Evolutionary conservation across 2,797 vertebrate species (phyloP), one percentile per base, ranked within the genome.

Genomic region (Mionectes olivaceus): DNA sequence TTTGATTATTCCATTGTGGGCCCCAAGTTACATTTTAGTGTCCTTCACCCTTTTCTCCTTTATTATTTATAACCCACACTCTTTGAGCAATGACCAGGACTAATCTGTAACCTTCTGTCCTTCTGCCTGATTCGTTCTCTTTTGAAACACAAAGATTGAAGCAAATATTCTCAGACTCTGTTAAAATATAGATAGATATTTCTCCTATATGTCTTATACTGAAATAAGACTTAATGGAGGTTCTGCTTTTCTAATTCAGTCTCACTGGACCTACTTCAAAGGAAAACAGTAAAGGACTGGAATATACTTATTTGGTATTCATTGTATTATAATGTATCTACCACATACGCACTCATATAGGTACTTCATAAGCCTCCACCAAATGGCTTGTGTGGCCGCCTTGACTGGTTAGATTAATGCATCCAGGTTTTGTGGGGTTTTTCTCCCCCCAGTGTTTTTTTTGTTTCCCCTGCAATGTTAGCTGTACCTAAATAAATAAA

Each of bases 1-100:
- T 99, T 98, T 99, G 98, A 99, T 99, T 99, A 98, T 98, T 98
- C 98, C 98, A 98, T 98, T 98, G 98, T 98, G 98, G 98, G 83
- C 91, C 98, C 97, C 97, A 97, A 98, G 98, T 98, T 98, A 98
- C 98, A 98, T 98, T 98, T 98, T 97, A 98, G 98, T 98, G 98
- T 98, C 98, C 98, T 97, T 99, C 98, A 98, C 99, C 98, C 98
- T 99, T 98, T 98, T 98, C 98, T 98, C 98, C 98, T 99, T 99
- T 99, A 99, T 99, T 99, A 99, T 99, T 99, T 99, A 99, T 99
- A 99, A 99, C 98, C 96, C 97, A 87, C 96, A 98, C 98, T 99
- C 99, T 99, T 99, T 99, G 99, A 99, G 99, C 99, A 99, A 98
- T 99, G 99, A 99, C 99, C 99, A 99, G 98, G 99, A 99, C 98